Evolutionary conservation across 2,888 invertebrate genomes (phyloP), one percentile per base, ranked within the genome.

Genomic region (Thecophora atra): DNA sequence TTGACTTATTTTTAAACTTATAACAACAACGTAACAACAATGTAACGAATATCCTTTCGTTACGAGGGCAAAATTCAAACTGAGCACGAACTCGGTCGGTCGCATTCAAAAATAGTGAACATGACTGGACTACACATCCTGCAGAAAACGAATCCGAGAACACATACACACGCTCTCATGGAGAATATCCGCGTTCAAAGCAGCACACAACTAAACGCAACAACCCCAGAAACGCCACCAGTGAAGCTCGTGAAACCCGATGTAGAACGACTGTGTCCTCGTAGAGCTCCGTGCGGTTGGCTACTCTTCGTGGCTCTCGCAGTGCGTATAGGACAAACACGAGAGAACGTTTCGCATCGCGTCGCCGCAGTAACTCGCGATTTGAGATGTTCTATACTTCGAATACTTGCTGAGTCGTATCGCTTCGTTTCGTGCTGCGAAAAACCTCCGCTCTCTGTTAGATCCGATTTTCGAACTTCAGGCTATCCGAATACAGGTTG

Each of bases 11-110:
- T 77, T 47, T 51, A 68, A 64, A 63, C 63, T 70, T 52, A 70
- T 70, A 69, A 69, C 47, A 70, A 70, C 70, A 85, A 85, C 85
- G 85, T 85, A 85, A 86, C 80, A 84, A 85, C 84, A 86, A 86
- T 84, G 83, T 84, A 85, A 86, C 86, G 84, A 86, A 86, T 86
- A 86, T 86, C 86, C 86, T 86, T 85, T 85, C 86, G 84, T 83
- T 84, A 84, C 84, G 86, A 86, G 84, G 86, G 85, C 86, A 85
- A 84, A 86, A 85, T 86, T 86, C 83, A 84, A 85, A 86, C 86
- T 86, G 86, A 86, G 84, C 81, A 82, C 84, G 83, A 85, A 82
- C 79, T 79, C 76, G 79, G 77, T 81, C 83, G 83, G 84, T 82
- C 80, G 79, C 80, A 78, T 81, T 85, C 84, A 82, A 82, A 85